Evolutionary conservation across 35 echinoderm and acorn worm genomes (phyloP).

Genomic region (Holothuria glaberrima): DNA sequence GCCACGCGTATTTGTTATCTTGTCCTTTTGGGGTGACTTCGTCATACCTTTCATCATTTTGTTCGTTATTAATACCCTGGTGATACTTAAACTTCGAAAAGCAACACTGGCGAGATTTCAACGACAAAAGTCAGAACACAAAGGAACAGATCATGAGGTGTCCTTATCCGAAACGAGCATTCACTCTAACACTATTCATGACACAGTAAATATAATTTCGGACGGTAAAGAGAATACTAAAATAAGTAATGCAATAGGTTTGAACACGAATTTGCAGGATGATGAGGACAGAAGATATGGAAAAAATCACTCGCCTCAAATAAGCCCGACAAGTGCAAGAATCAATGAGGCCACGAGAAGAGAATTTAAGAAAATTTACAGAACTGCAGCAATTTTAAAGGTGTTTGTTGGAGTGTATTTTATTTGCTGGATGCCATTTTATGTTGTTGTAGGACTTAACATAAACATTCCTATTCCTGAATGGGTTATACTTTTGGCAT

Average conservation of each 20-base stretch:
- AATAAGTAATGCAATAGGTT: too few relatives aligned
- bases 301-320: too few relatives aligned
- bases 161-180: too few relatives aligned
- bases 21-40: neutral
- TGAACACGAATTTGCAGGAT: too few relatives aligned
- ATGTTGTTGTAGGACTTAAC: neutral
- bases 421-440: neutral
- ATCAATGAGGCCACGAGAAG: neutral
- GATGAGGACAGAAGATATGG: too few relatives aligned
- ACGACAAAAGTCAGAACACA: neutral
- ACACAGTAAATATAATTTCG: too few relatives aligned
- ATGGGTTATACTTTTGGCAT: neutral
- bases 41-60: neutral
- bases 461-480: neutral
- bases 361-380: neutral
- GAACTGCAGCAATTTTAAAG: neutral
- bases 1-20: neutral
- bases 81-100: neutral
- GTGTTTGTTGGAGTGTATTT: slow-evolving; percentile 3
- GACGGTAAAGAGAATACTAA: too few relatives aligned
- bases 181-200: too few relatives aligned
- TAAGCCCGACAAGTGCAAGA: neutral
- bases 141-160: too few relatives aligned
- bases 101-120: neutral
- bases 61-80: neutral